A percentile compares a stretch with the other conserved stretches of the same genome.
Conservation (phyloP, 2,797 vertebrate genomes). For the Allobates femoralis region DNA sequence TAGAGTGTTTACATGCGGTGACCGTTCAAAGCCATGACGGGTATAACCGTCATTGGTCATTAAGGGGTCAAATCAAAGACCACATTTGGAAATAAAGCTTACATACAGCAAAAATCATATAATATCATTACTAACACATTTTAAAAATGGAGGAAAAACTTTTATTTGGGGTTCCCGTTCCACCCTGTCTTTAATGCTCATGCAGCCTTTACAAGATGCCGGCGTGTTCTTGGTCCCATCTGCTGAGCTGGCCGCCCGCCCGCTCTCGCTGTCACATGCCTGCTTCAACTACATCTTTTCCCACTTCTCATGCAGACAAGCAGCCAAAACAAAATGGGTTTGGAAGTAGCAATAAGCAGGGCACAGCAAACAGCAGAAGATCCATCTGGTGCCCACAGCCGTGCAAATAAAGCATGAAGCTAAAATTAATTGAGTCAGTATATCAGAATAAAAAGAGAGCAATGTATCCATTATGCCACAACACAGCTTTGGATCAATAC, state of each 20-base stretch:
- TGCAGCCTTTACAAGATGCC: conserved; percentile 30
- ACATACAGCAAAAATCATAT: background rate
- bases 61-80: too few species aligned
- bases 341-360: conserved; percentile 47
- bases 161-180: background rate
- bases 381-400: conserved; percentile 59
- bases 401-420: conserved; percentile 40
- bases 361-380: conserved; percentile 47
- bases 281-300: conserved; percentile 47
- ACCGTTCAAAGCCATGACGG: too few species aligned
- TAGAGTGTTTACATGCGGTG: too few species aligned
- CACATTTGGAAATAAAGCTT: background rate
- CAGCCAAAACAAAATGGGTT: conserved; percentile 59
- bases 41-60: too few species aligned
- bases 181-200: background rate
- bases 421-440: conserved; percentile 34
- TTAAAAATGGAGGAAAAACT: background rate
- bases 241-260: conserved; percentile 48
- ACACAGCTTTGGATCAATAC: conserved; percentile 33
- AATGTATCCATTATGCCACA: conserved; percentile 43
- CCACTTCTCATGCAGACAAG: conserved; percentile 46
- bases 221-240: conserved; percentile 52
- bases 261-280: conserved; percentile 41
- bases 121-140: background rate
- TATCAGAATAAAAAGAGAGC: conserved; percentile 52